Conservation (phyloP, 2,888 invertebrate genomes). For the Oxytorus armatus region DNA sequence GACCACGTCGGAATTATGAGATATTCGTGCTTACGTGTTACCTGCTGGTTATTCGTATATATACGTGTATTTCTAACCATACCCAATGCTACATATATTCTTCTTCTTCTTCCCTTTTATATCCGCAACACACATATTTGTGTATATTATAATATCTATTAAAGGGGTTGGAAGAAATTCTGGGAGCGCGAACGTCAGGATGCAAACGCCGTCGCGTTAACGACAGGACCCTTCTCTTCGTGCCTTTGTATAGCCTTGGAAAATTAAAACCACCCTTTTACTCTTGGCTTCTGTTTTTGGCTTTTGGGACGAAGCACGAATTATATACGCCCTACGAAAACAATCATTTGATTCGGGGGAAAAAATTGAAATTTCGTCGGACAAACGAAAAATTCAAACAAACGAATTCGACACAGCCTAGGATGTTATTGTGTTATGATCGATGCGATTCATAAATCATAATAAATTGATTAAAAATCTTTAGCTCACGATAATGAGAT, state of each 20-base stretch:
- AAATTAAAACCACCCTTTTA: slow-evolving; percentile 46
- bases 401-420: too few relatives aligned
- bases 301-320: too few relatives aligned
- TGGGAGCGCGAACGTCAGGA: slow-evolving; percentile 46
- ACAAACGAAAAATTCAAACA: too few relatives aligned
- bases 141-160: not conserved
- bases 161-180: slow-evolving; percentile 60
- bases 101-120: too few relatives aligned
- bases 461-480: too few relatives aligned
- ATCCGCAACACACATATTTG: not conserved
- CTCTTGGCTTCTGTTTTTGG: not conserved
- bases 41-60: slow-evolving; percentile 63
- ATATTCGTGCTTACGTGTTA: slow-evolving; percentile 76
- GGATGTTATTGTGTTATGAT: too few relatives aligned
- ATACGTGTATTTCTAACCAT: slow-evolving; percentile 40
- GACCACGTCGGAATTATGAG: slow-evolving; percentile 81
- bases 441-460: too few relatives aligned
- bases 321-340: too few relatives aligned
- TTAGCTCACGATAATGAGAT: too few relatives aligned
- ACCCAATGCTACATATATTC: slow-evolving; percentile 32
- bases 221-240: slow-evolving; percentile 56
- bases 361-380: too few relatives aligned
- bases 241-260: slow-evolving; percentile 63
- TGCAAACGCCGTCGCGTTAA: slow-evolving; percentile 53
- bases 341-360: too few relatives aligned